phyloP scores from a whole-genome alignment of 2,797 vertebrate species.

The Gymnodraco acuticeps region DNA sequence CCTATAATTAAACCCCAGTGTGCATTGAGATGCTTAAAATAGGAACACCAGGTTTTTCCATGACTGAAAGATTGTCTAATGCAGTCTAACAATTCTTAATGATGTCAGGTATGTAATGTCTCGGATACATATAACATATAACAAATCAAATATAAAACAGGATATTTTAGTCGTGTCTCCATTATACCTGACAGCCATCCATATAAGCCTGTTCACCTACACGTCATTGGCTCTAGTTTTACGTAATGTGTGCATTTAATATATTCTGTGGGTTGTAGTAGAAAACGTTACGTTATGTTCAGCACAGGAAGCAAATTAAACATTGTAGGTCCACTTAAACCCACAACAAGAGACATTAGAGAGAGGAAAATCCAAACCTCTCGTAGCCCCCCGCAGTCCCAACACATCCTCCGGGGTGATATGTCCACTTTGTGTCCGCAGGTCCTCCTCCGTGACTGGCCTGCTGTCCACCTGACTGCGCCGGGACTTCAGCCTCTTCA shows the following conservation, averaged over 20 bases:
- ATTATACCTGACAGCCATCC: background rate
- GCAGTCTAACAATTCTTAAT: slow-evolving; percentile 14
- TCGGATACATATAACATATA: background rate
- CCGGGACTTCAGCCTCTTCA: slow-evolving; percentile 88
- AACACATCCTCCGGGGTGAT: slow-evolving; percentile 91
- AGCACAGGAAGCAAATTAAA: background rate
- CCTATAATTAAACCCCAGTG: background rate
- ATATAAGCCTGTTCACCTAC: background rate
- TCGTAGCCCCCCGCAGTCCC: slow-evolving; percentile 85
- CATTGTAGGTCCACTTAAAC: background rate
- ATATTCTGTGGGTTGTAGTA: background rate
- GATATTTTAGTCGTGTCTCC: background rate
- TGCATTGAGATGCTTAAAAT: slow-evolving; percentile 2
- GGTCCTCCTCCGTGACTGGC: slow-evolving; percentile 88
- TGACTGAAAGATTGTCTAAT: background rate
- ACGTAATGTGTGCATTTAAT: background rate
- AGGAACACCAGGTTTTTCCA: background rate
- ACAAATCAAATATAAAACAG: background rate
- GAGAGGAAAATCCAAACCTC: slow-evolving; percentile 63
- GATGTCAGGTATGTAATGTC: background rate
- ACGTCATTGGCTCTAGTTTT: background rate
- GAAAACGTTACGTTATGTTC: background rate
- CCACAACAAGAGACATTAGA: background rate
- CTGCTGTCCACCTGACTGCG: slow-evolving; percentile 76
- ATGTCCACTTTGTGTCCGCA: slow-evolving; percentile 82